Base-by-base conservation (phyloP, 2,797 vertebrate genomes). In the Tenualosa thibaudeaui region DNA sequence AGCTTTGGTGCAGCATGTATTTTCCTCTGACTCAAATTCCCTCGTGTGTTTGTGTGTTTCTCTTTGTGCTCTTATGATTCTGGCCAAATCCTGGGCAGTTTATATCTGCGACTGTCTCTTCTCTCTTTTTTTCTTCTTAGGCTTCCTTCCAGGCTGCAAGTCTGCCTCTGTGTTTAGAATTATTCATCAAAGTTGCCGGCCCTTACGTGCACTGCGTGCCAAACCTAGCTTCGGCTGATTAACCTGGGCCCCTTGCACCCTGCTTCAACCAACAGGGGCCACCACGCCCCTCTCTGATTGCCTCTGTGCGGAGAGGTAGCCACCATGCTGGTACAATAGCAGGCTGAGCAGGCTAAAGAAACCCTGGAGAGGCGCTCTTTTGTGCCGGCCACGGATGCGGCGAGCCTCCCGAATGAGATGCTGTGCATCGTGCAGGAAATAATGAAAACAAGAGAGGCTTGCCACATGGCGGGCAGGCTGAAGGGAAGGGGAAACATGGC, bases 181-280 rank as follows among this genome's bases (percentile, higher is more conserved):
- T 88, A 90, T 91, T 90, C 81, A 91, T 87, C 81, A 85, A 88
- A 85, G 86, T 82, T 82, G 81, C 71, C 62, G 81, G 84, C 84
- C 71, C 81, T 89, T 88, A 85, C 86, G 75, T 89, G 85, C 81
- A 26, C 58, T 37, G 82, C 85, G 86, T 89, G 84, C 82, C 49
- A 85, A 75, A 88, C 81, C 65, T 24, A 37, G 37, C 82, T 81
- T 85, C 82, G 53, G 40, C 83, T 24, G 85, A 84, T 83, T 87
- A 85, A 84, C 86, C 85, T 19, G 15, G 37, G 68, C 68, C 37
- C 71, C 31, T 7, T 43, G 40, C 68, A 54, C 53, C 17, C 65
- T 43, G 71, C 37, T 46, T 78, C 22, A 78, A 22, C 37, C 58
- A 17, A 15, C 7, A 26, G 37, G 81, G 56, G 19, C 37, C 71